phyloP scores from a whole-genome alignment of 1,140 invertebrate genomes.

The Asobara japonica region DNA sequence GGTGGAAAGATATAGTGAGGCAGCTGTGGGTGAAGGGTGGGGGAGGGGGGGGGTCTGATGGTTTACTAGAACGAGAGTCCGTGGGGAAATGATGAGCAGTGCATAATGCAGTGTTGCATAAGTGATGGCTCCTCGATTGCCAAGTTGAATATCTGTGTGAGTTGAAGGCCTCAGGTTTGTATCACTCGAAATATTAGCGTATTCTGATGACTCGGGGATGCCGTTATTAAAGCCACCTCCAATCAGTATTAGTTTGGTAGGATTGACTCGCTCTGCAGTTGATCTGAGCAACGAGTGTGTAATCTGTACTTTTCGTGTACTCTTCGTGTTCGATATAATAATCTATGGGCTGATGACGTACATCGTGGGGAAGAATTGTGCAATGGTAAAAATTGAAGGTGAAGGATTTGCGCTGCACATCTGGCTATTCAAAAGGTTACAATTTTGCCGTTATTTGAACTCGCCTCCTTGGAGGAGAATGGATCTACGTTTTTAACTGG shows the following conservation, averaged over 20 bases:
- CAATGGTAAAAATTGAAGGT: too few species aligned
- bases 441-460: too few species aligned
- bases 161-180: slow-evolving; percentile 2
- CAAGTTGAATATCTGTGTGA: slow-evolving; percentile 40
- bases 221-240: not conserved
- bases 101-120: slow-evolving; percentile 54
- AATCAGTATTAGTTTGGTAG: slow-evolving; percentile 13
- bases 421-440: too few species aligned
- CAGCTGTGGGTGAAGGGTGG: not conserved
- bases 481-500: too few species aligned
- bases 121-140: slow-evolving; percentile 51
- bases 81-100: slow-evolving; percentile 54
- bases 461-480: too few species aligned
- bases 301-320: not conserved
- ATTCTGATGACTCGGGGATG: slow-evolving; percentile 11
- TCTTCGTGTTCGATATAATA: not conserved
- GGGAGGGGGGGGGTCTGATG: not conserved
- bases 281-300: not conserved
- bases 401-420: too few species aligned
- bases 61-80: slow-evolving; percentile 34
- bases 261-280: slow-evolving; percentile 7
- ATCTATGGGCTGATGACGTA: too few species aligned
- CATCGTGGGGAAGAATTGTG: too few species aligned
- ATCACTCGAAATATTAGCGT: slow-evolving; percentile 25
- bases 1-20: not conserved